Percentiles rank a stretch among this genome's conserved stretches.
Evolutionary conservation across 1,140 invertebrate species (phyloP).

Genomic region (Zaprionus camerounensis): DNA sequence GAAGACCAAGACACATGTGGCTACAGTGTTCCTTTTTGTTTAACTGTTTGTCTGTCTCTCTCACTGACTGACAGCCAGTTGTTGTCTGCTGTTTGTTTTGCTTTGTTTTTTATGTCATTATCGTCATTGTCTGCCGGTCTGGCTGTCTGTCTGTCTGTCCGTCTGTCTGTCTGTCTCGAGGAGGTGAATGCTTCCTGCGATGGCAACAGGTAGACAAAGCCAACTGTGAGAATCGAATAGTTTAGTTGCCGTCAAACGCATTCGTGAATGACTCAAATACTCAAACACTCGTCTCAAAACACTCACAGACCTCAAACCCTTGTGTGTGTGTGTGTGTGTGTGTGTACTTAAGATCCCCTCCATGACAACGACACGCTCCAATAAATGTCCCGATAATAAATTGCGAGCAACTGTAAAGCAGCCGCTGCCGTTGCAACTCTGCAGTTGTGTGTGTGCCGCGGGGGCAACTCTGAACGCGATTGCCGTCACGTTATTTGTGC

Average conservation of each 20-base stretch:
- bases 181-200: conserved; percentile 81
- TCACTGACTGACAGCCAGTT: conserved; percentile 25
- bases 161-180: conserved; percentile 24
- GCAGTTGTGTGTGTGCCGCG: conserved; percentile 2
- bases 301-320: conserved; percentile 47
- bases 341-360: conserved; percentile 45
- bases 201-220: conserved; percentile 78
- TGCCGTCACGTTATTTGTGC: conserved; percentile 76
- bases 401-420: conserved; percentile 37
- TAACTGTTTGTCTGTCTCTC: conserved; percentile 48
- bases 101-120: conserved; percentile 78
- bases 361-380: conserved; percentile 63
- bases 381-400: conserved; percentile 82
- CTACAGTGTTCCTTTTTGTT: conserved; percentile 71
- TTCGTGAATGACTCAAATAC: conserved; percentile 60
- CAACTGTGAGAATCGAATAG: conserved; percentile 67
- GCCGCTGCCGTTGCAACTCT: conserved; percentile 3
- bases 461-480: conserved; percentile 24
- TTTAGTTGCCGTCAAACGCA: conserved; percentile 52
- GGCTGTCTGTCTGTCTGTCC: conserved; percentile 21
- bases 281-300: neutral
- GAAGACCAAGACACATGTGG: conserved; percentile 49
- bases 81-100: conserved; percentile 57
- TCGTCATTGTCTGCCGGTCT: conserved; percentile 64
- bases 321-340: conserved; percentile 21